Conservation (phyloP, 2,888 invertebrate genomes). For the Hyppa rectilinea region DNA sequence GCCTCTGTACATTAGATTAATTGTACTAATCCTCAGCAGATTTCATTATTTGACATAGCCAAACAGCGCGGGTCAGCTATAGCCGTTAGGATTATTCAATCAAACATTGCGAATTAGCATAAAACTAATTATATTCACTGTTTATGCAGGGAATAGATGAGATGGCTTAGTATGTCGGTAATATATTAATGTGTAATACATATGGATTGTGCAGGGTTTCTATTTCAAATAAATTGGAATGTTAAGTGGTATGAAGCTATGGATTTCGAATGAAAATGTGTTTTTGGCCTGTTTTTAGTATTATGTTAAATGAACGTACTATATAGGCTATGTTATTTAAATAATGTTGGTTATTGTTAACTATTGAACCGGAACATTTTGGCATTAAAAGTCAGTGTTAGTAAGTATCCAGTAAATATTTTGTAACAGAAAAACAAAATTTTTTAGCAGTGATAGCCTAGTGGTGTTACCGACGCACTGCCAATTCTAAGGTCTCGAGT, state of each 20-base stretch:
- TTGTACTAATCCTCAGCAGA: constrained; percentile 25
- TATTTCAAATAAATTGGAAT: constrained; percentile 28
- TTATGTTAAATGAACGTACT: background rate
- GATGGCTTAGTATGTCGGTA: constrained; percentile 29
- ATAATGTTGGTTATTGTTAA: background rate
- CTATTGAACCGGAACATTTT: background rate
- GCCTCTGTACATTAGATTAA: constrained; percentile 21
- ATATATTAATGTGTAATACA: constrained; percentile 30
- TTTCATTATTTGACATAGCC: constrained; percentile 45
- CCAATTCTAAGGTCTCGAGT: too few relatives aligned
- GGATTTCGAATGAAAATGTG: background rate
- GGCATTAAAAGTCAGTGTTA: background rate
- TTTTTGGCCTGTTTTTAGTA: background rate
- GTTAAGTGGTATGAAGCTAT: background rate
- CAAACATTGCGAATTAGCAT: constrained; percentile 55
- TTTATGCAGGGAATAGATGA: constrained; percentile 52
- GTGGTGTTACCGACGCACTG: too few relatives aligned
- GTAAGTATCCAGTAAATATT: background rate
- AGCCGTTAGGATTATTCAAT: constrained; percentile 47
- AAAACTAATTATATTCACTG: constrained; percentile 56
- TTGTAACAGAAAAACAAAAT: background rate
- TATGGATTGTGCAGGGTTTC: constrained; percentile 5
- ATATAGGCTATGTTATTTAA: background rate
- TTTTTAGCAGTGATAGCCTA: too few relatives aligned
- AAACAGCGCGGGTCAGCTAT: constrained; percentile 37